A percentile compares a stretch with the other conserved stretches of the same genome.
Evolutionary conservation across 2,113 vertebrate species (phyloP).

Genomic region (Nannospalax galili): DNA sequence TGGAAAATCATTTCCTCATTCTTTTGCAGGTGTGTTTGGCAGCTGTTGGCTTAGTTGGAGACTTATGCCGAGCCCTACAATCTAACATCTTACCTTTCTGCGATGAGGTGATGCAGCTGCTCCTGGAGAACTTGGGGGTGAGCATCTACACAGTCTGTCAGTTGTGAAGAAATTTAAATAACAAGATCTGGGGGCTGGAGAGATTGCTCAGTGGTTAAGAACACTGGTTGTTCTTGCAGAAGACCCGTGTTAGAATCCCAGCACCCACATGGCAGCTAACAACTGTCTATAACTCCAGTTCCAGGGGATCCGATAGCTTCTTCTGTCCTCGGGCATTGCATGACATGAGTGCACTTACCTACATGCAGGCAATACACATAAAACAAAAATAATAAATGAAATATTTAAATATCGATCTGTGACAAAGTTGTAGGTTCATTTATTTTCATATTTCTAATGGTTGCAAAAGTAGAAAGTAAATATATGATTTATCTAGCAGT

Average conservation of each 20-base stretch:
- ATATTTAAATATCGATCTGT: too few species aligned
- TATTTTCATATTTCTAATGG: background rate
- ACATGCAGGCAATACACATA: too few species aligned
- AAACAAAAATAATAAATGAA: too few species aligned
- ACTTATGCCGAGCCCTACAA: slow-evolving; percentile 95
- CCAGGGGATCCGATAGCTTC: too few species aligned
- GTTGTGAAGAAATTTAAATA: background rate
- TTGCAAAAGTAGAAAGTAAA: background rate
- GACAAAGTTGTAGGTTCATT: too few species aligned
- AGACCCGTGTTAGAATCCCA: too few species aligned
- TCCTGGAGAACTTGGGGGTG: slow-evolving; percentile 98
- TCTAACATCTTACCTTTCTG: slow-evolving; percentile 98
- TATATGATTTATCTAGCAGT: background rate
- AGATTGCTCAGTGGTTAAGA: too few species aligned
- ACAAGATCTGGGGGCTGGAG: fast-evolving
- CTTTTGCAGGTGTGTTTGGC: slow-evolving; percentile 96
- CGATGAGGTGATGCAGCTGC: slow-evolving; percentile 98
- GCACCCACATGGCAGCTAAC: too few species aligned
- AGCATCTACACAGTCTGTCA: slow-evolving; percentile 79
- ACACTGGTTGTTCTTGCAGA: too few species aligned
- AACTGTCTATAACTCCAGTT: too few species aligned
- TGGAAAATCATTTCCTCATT: background rate
- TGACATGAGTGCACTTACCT: too few species aligned
- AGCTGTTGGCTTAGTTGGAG: slow-evolving; percentile 96
- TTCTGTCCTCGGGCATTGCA: too few species aligned